Evolutionary conservation across 1,140 invertebrate genomes (phyloP).

Genomic region (Episyrphus balteatus): DNA sequence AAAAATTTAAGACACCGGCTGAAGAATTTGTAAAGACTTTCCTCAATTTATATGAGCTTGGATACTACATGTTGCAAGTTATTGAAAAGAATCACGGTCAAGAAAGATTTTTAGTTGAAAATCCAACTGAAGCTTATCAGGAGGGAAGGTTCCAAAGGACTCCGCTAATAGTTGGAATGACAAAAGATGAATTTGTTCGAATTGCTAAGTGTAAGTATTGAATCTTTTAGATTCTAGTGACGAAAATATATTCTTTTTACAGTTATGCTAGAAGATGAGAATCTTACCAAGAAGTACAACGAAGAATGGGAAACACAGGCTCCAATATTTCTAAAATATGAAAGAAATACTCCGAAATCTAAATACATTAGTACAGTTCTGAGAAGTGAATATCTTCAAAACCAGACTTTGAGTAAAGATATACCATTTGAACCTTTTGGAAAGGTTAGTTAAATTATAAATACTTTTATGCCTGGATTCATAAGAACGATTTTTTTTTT

Average conservation of each 20-base stretch:
- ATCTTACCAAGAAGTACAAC: conserved; percentile 25
- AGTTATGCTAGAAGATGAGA: conserved; percentile 20
- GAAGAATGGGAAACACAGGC: conserved; percentile 41
- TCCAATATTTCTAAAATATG: conserved; percentile 43
- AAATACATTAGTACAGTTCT: conserved; percentile 25
- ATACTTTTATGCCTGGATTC: no score
- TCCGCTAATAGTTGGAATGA: conserved; percentile 53
- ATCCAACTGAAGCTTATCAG: conserved; percentile 45
- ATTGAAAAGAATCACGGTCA: conserved; percentile 56
- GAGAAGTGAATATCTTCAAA: conserved; percentile 16
- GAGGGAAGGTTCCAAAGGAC: conserved; percentile 48
- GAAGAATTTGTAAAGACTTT: conserved; percentile 43
- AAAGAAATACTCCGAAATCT: conserved; percentile 38
- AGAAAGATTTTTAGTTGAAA: conserved; percentile 50
- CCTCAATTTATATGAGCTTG: conserved; percentile 39
- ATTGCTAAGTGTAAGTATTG: conserved; percentile 24
- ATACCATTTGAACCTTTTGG: conserved; percentile 16
- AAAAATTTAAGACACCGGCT: conserved; percentile 35
- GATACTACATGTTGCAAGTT: conserved; percentile 49
- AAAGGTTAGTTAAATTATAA: not conserved
- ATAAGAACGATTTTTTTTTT: no score
- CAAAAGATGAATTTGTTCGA: conserved; percentile 50
- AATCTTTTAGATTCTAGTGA: conserved; percentile 1
- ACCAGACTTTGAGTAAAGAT: conserved; percentile 8
- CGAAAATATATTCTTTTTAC: not conserved